A percentile compares a stretch with the other conserved stretches of the same genome.
Evolutionary conservation across 2,113 vertebrate genomes (phyloP).

Genomic region (Phylloscopus trochiloides): DNA sequence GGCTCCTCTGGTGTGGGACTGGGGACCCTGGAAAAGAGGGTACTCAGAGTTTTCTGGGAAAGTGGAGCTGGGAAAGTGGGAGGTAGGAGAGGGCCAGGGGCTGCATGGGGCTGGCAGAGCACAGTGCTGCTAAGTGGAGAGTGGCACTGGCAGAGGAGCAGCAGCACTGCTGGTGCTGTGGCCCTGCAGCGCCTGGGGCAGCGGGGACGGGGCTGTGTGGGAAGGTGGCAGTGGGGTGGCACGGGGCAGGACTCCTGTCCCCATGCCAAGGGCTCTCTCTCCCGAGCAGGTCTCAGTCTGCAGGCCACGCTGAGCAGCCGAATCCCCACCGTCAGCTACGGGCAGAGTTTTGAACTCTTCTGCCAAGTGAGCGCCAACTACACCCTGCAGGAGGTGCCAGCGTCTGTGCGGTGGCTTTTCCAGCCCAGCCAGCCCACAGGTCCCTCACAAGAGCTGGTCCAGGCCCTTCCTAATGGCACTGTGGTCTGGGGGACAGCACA

Average conservation of each 20-base stretch:
- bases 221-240: background rate
- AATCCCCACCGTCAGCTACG: background rate
- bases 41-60: background rate
- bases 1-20: background rate
- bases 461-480: constrained; percentile 50
- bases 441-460: constrained; percentile 61
- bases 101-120: background rate
- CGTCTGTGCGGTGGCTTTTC: constrained; percentile 76
- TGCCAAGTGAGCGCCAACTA: background rate
- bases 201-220: rapidly evolving
- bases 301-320: constrained; percentile 20
- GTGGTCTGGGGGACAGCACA: constrained; percentile 70
- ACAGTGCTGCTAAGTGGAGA: rapidly evolving
- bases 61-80: rapidly evolving
- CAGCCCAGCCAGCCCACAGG: background rate
- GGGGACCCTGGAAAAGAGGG: background rate
- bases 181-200: background rate
- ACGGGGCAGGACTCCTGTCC: background rate
- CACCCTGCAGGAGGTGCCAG: background rate
- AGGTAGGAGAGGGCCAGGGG: background rate
- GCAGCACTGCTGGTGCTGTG: background rate
- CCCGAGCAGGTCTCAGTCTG: constrained; percentile 34
- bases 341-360: constrained; percentile 42
- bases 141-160: background rate
- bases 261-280: background rate